A percentile compares a stretch with the other conserved stretches of the same genome.
Evolutionary conservation across 1,140 invertebrate genomes (phyloP).

Genomic region (Dryas iulia): DNA sequence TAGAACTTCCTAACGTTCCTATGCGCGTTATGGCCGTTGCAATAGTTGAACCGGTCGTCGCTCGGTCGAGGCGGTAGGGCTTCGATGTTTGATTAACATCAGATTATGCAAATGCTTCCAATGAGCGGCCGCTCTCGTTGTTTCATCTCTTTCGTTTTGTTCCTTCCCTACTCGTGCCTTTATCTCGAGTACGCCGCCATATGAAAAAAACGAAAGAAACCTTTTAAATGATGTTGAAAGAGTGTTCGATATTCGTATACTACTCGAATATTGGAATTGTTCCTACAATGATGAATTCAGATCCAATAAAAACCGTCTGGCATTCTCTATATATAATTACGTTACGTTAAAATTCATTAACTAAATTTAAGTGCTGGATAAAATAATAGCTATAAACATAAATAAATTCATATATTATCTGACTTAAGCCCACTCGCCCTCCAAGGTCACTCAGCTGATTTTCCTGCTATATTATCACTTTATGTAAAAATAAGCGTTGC

Average conservation of each 20-base stretch:
- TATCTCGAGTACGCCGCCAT: constrained; percentile 72
- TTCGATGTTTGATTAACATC: constrained; percentile 75
- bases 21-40: constrained; percentile 3
- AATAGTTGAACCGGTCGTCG: constrained; percentile 34
- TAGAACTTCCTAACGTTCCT: constrained; percentile 1
- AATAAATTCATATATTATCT: constrained; percentile 3
- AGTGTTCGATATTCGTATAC: constrained; percentile 66
- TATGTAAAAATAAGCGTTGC: constrained; percentile 22
- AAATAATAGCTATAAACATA: constrained; percentile 9
- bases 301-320: constrained; percentile 34
- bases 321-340: background rate
- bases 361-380: background rate
- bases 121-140: constrained; percentile 71
- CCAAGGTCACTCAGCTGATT: constrained; percentile 46
- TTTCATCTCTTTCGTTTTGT: constrained; percentile 69
- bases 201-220: constrained; percentile 46
- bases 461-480: constrained; percentile 52
- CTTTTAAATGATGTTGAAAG: constrained; percentile 68
- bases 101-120: constrained; percentile 77
- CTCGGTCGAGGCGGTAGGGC: constrained; percentile 43
- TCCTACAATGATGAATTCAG: constrained; percentile 63
- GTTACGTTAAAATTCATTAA: background rate
- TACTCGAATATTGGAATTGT: constrained; percentile 40
- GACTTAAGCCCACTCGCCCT: constrained; percentile 22
- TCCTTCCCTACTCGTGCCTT: constrained; percentile 59